Percentiles rank a stretch among this genome's conserved stretches.
Conservation (phyloP, 2,888 invertebrate species). For the Thera obeliscata region DNA sequence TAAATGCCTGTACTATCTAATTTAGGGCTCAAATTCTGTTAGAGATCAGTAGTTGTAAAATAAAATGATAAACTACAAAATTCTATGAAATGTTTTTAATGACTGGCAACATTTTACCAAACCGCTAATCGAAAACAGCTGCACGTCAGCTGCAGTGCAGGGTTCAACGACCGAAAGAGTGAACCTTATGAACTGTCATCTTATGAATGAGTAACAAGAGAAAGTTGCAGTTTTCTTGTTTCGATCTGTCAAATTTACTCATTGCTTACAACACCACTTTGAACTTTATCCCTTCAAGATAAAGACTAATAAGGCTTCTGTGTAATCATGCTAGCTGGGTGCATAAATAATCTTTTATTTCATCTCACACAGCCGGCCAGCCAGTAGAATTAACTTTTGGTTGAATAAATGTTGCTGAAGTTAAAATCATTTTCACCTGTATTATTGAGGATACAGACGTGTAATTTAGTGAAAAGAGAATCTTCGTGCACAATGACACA, state of each 20-base stretch:
- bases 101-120: neutral
- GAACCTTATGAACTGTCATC: slow-evolving; percentile 42
- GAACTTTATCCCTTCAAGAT: slow-evolving; percentile 10
- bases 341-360: slow-evolving; percentile 1
- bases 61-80: too few species aligned
- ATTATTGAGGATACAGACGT: slow-evolving; percentile 50
- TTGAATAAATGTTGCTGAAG: slow-evolving; percentile 55
- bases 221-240: slow-evolving; percentile 27
- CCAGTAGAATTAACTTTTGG: neutral
- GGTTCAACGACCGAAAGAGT: slow-evolving; percentile 50
- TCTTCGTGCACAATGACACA: slow-evolving; percentile 59
- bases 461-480: slow-evolving; percentile 44
- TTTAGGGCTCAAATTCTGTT: too few species aligned
- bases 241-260: neutral
- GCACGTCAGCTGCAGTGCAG: slow-evolving; percentile 52
- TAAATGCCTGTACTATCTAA: too few species aligned
- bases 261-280: slow-evolving; percentile 14
- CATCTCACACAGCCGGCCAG: neutral
- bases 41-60: too few species aligned
- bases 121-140: slow-evolving; percentile 19
- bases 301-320: slow-evolving; percentile 3
- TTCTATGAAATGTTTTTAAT: neutral
- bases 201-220: slow-evolving; percentile 44
- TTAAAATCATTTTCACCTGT: slow-evolving; percentile 52
- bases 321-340: neutral